Conservation (phyloP, 2,113 vertebrate genomes). For the Pelecanoides urinatrix region DNA sequence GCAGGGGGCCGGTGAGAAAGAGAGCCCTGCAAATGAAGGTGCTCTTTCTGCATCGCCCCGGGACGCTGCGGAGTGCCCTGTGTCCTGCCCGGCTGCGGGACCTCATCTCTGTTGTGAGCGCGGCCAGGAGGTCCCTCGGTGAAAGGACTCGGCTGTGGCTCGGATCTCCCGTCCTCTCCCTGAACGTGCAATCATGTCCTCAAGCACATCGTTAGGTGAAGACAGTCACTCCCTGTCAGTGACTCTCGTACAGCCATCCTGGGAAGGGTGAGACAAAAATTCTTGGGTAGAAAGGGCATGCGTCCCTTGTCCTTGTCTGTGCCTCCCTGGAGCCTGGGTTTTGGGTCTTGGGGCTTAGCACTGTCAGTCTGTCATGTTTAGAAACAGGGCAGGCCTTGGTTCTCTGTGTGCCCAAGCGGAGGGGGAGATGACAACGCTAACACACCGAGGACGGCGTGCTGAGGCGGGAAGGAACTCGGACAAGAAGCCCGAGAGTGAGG, state of each 20-base stretch:
- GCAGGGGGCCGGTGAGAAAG: not conserved
- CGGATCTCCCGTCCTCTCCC: too few relatives aligned
- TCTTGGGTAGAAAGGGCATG: rapidly evolving
- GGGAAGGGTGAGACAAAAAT: rapidly evolving
- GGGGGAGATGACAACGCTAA: conserved; percentile 79
- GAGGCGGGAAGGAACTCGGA: conserved; percentile 52
- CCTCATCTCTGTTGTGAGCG: rapidly evolving
- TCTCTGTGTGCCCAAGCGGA: not conserved
- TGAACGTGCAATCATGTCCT: rapidly evolving
- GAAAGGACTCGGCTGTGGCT: too few relatives aligned
- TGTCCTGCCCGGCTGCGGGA: not conserved
- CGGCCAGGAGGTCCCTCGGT: not conserved
- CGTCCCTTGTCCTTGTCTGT: rapidly evolving
- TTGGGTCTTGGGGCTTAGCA: not conserved
- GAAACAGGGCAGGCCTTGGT: rapidly evolving
- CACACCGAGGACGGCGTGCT: conserved; percentile 66
- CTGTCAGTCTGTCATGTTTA: rapidly evolving
- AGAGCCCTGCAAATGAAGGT: not conserved
- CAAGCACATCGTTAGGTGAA: rapidly evolving
- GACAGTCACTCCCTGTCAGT: rapidly evolving
- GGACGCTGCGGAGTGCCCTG: not conserved
- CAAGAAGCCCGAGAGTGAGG: conserved; percentile 43
- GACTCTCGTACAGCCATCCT: rapidly evolving
- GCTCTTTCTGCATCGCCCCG: not conserved
- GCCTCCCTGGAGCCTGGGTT: too few relatives aligned